These are phyloP conservation scores for Ophion slaviceki DNA, from an alignment of 2,888 invertebrate species.

Conservation along the genomic window DNA sequence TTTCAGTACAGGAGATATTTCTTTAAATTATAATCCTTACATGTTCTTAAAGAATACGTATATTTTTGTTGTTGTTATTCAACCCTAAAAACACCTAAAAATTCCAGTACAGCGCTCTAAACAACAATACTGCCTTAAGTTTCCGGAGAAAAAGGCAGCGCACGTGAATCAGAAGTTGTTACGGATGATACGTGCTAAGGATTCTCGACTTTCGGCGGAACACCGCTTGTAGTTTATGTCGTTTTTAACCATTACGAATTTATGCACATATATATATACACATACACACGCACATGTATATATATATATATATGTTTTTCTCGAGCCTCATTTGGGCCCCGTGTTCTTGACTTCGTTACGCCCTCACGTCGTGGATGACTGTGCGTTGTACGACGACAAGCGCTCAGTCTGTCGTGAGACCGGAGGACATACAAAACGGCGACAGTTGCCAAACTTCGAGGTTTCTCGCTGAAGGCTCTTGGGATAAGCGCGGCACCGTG, in stretches of 20 bases:
- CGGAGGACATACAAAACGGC: conserved; percentile 58
- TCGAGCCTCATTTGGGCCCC: conserved; percentile 60
- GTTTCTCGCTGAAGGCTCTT: conserved; percentile 67
- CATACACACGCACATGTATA: background rate
- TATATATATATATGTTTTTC: conserved; percentile 68
- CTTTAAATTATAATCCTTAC: no score
- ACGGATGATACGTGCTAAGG: conserved; percentile 43
- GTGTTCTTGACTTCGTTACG: conserved; percentile 54
- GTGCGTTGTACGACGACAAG: conserved; percentile 8
- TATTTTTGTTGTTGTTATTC: no score
- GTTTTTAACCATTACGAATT: conserved; percentile 69
- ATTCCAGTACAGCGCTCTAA: no score
- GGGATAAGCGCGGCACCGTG: conserved; percentile 62
- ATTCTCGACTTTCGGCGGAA: conserved; percentile 58
- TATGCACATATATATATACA: background rate
- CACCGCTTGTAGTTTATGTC: conserved; percentile 75
- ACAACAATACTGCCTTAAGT: background rate
- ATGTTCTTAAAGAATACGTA: no score
- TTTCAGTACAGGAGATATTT: no score
- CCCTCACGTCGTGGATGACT: conserved; percentile 33
- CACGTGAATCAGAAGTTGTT: conserved; percentile 25
- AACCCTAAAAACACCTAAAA: no score
- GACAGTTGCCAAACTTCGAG: conserved; percentile 69
- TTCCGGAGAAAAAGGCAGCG: conserved; percentile 1
- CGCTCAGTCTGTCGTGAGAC: conserved; percentile 41